These are phyloP conservation scores for Mesembrinibis cayennensis DNA, from an alignment of 2,113 vertebrate genomes.

Conservation along the genomic window DNA sequence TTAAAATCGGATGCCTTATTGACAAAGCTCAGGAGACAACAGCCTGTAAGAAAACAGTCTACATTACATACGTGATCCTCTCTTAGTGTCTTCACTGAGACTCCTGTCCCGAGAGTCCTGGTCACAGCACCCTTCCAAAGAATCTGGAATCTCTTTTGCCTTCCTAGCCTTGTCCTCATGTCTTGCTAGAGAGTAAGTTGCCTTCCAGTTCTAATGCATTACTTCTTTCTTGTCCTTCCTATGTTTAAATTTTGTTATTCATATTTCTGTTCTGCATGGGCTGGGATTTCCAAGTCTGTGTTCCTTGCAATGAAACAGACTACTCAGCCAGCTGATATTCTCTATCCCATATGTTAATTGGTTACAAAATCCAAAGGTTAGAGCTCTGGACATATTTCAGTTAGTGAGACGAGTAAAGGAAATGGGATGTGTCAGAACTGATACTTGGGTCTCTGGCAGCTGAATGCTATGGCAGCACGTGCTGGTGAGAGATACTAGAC, in stretches of 20 bases:
- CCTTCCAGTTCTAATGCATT: not conserved
- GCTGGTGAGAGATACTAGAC: not conserved
- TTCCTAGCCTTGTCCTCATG: not conserved
- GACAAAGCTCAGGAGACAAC: not conserved
- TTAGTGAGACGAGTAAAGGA: not conserved
- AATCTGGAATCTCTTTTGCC: not conserved
- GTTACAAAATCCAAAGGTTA: not conserved
- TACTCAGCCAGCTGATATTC: not conserved
- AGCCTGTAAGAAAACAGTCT: not conserved
- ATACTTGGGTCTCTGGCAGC: not conserved
- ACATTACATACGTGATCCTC: not conserved
- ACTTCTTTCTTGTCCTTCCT: not conserved
- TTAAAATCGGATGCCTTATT: not conserved
- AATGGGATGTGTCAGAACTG: not conserved
- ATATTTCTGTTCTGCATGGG: not conserved
- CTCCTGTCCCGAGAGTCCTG: not conserved
- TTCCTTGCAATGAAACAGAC: not conserved
- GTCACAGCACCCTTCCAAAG: not conserved
- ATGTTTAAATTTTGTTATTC: not conserved
- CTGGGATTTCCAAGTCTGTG: not conserved
- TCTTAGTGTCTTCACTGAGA: not conserved
- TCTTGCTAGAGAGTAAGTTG: not conserved
- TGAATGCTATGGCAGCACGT: not conserved
- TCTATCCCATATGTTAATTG: not conserved
- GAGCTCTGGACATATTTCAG: not conserved